These are phyloP conservation scores for Sycophila sp. DNA, from an alignment of 1,140 invertebrate genomes.

Conservation along the genomic window DNA sequence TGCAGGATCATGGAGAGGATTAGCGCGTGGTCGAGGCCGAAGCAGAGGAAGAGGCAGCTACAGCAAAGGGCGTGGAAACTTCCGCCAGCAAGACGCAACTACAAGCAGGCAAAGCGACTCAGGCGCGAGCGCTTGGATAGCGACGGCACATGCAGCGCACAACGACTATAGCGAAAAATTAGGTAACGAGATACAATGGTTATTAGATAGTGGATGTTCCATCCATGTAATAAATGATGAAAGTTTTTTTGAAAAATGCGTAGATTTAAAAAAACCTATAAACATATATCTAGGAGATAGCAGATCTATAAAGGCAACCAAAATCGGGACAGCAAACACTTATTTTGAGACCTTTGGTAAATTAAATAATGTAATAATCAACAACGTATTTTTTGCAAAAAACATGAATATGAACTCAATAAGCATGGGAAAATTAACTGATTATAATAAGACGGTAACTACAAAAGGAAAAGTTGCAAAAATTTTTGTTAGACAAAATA, in stretches of 20 bases:
- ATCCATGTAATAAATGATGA: conserved; percentile 42
- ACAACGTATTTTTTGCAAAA: background rate
- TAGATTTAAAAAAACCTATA: background rate
- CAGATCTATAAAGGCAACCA: background rate
- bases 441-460: too few relatives aligned
- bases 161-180: background rate
- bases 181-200: conserved; percentile 39
- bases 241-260: background rate
- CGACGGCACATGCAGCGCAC: background rate
- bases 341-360: background rate
- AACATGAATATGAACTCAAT: background rate
- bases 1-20: background rate
- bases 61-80: conserved; percentile 1
- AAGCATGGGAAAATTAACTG: too few relatives aligned
- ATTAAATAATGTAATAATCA: background rate
- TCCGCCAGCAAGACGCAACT: background rate
- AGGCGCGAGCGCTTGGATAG: background rate
- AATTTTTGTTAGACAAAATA: too few relatives aligned
- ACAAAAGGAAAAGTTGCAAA: too few relatives aligned
- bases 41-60: conserved; percentile 1
- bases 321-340: background rate
- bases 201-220: conserved; percentile 42
- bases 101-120: background rate
- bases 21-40: background rate
- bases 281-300: background rate